phyloP scores from a whole-genome alignment of 2,113 vertebrate species.

The Nesogale talazaci region DNA sequence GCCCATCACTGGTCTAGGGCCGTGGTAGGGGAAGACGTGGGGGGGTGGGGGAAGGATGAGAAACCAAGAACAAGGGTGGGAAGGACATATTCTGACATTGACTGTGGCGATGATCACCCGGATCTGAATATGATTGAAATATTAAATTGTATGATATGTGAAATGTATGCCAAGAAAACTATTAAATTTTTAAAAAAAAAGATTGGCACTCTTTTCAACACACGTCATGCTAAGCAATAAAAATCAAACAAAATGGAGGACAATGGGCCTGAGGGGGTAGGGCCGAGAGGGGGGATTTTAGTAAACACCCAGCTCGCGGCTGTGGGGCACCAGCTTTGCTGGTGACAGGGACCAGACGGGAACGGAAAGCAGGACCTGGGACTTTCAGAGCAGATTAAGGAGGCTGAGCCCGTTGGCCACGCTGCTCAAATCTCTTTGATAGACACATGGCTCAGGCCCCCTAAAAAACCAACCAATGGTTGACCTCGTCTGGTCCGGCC shows the following conservation, averaged over 20 bases:
- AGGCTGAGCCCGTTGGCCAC: neutral
- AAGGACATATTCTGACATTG: too few species aligned
- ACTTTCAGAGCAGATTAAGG: neutral
- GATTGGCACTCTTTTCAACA: neutral
- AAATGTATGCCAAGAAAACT: too few species aligned
- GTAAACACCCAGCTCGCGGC: neutral
- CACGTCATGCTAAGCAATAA: neutral
- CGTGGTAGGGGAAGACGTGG: too few species aligned
- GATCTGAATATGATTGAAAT: too few species aligned
- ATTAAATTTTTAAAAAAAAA: too few species aligned
- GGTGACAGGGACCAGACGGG: neutral
- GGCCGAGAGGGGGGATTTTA: neutral
- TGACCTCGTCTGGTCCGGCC: slow-evolving; percentile 41
- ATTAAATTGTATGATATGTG: too few species aligned
- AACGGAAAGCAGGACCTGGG: neutral
- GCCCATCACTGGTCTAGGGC: too few species aligned
- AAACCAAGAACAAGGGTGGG: too few species aligned
- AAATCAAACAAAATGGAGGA: neutral
- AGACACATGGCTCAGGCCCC: rapidly evolving
- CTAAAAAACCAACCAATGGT: too few species aligned
- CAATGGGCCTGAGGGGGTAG: neutral
- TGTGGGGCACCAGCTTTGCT: neutral
- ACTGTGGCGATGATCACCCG: too few species aligned
- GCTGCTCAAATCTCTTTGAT: neutral
- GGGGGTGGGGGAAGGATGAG: too few species aligned